Conservation (phyloP, 2,113 vertebrate species). For the Silurus meridionalis region DNA sequence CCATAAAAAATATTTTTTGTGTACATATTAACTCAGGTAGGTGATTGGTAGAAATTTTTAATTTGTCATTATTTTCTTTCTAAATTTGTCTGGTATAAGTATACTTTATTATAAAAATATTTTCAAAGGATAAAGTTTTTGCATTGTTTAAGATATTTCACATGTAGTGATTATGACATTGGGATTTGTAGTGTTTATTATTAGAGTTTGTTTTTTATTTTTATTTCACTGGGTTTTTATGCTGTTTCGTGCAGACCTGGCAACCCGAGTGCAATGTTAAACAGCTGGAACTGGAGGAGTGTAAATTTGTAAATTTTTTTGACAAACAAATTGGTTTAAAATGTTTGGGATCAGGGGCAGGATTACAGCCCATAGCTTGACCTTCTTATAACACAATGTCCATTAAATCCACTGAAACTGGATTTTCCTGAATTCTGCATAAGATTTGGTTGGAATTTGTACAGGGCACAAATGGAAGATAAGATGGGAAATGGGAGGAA, state of each 20-base stretch:
- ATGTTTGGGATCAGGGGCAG: neutral
- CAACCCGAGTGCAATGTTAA: neutral
- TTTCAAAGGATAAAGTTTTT: neutral
- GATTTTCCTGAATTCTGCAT: neutral
- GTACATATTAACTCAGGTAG: neutral
- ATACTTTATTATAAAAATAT: too few relatives aligned
- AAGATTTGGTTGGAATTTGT: neutral
- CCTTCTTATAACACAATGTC: neutral
- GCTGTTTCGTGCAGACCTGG: neutral
- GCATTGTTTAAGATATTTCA: neutral
- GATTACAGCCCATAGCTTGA: neutral
- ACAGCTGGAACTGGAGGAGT: neutral
- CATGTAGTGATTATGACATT: neutral
- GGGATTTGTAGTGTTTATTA: neutral
- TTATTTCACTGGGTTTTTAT: neutral
- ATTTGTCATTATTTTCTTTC: neutral
- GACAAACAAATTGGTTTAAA: conserved; percentile 26
- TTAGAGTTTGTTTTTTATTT: neutral
- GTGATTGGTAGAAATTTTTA: neutral
- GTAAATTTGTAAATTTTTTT: conserved; percentile 3
- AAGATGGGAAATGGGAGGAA: conserved; percentile 12
- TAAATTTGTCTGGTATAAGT: neutral
- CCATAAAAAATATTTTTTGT: neutral
- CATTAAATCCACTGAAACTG: neutral
- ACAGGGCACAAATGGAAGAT: conserved; percentile 17